Percentiles rank a stretch among this genome's conserved stretches.
Conservation (phyloP, 2,797 vertebrate genomes). For the Graptemys geographica region DNA sequence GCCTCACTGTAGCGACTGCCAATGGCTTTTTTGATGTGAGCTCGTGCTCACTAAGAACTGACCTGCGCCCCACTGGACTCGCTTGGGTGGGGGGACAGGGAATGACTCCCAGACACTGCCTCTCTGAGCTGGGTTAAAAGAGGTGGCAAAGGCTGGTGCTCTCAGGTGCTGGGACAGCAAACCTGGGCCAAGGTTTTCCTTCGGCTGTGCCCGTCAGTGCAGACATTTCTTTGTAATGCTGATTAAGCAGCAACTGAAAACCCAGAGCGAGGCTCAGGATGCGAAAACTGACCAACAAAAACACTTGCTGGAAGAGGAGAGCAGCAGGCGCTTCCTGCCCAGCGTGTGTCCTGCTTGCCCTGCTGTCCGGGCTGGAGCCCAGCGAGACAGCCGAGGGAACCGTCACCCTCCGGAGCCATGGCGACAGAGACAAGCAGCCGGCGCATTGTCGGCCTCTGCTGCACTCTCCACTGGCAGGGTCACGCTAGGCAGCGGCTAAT, state of each 20-base stretch:
- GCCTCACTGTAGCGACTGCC: neutral
- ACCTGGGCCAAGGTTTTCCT: neutral
- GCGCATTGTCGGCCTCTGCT: too few relatives aligned
- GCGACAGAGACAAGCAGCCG: fast-evolving
- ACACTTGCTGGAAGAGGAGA: fast-evolving
- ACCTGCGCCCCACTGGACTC: neutral
- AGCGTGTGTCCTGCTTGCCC: neutral
- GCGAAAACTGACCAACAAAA: neutral
- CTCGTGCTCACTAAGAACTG: fast-evolving
- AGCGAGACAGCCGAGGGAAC: neutral
- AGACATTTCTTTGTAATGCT: neutral
- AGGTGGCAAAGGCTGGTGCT: fast-evolving
- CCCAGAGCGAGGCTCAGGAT: neutral
- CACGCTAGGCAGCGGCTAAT: neutral
- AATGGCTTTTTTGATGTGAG: neutral
- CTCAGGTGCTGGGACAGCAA: fast-evolving
- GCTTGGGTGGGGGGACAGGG: neutral
- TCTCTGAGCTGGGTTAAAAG: neutral
- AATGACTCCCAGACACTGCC: neutral
- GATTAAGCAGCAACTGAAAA: neutral
- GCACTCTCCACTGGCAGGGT: neutral
- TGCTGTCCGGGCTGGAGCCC: neutral
- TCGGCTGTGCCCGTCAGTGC: fast-evolving
- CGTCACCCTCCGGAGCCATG: neutral
- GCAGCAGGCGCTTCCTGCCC: neutral